Percentiles rank a stretch among this genome's conserved stretches.
Conservation (phyloP, 1,140 invertebrate genomes). For the Cotesia typhae region DNA sequence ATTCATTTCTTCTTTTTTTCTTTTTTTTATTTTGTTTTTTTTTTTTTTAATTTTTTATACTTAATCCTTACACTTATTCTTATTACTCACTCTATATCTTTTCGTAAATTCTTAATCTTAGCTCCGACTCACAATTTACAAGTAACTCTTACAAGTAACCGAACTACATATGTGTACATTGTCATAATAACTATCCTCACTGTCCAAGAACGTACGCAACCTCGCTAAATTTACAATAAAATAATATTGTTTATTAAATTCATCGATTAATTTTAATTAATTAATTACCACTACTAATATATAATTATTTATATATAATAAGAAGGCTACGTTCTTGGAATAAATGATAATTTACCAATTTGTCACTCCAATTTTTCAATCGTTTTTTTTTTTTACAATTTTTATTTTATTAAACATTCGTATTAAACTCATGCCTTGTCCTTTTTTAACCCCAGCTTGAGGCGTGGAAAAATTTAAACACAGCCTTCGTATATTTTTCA, state of each 20-base stretch:
- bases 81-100: constrained; percentile 6
- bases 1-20: no score
- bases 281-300: constrained; percentile 4
- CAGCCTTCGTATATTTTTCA: constrained; percentile 52
- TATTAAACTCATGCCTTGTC: constrained; percentile 10
- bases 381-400: neutral
- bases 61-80: constrained; percentile 1
- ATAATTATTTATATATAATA: no score
- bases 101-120: neutral
- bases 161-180: constrained; percentile 43
- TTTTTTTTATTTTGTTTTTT: neutral
- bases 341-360: no score
- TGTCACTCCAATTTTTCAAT: no score
- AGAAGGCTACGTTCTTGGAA: no score
- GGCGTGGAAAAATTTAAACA: constrained; percentile 49
- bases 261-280: neutral
- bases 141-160: constrained; percentile 34
- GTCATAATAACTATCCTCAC: constrained; percentile 22
- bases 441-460: constrained; percentile 28
- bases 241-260: neutral
- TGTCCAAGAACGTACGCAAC: constrained; percentile 31
- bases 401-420: neutral
- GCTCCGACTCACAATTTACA: constrained; percentile 37
- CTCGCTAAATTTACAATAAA: constrained; percentile 11
- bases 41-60: neutral